Percentiles rank a stretch among this genome's conserved stretches.
phyloP scores from a whole-genome alignment of 2,113 vertebrate species.

The Willisornis vidua region DNA sequence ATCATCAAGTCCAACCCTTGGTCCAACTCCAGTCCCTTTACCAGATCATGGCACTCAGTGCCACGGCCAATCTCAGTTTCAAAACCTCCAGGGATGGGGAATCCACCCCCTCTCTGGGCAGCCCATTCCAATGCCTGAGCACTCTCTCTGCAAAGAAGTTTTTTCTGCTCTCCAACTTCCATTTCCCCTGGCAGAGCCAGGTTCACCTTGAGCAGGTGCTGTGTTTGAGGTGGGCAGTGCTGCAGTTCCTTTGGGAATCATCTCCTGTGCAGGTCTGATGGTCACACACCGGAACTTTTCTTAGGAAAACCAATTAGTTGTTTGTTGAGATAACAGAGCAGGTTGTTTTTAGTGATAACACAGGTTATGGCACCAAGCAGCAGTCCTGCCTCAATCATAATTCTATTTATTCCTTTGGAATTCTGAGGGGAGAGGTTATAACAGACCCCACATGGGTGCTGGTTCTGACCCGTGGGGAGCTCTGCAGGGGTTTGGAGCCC shows the following conservation, averaged over 20 bases:
- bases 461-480: fast-evolving
- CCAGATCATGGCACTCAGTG: no score
- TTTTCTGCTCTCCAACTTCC: no score
- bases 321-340: not conserved
- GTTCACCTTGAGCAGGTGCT: not conserved
- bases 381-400: not conserved
- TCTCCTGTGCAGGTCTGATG: not conserved
- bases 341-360: not conserved
- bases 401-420: not conserved
- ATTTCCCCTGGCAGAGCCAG: no score
- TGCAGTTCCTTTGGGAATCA: not conserved
- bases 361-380: not conserved
- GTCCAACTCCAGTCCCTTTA: no score
- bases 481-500: not conserved
- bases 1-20: no score
- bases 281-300: not conserved
- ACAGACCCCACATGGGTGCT: not conserved
- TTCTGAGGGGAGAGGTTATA: not conserved
- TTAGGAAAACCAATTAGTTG: not conserved
- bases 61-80: no score
- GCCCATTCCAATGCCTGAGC: no score
- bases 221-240: not conserved
- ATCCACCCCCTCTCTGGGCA: no score
- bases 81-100: no score
- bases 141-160: no score